Conservation (phyloP, 1,140 invertebrate species). For the Drosophila hydei region DNA sequence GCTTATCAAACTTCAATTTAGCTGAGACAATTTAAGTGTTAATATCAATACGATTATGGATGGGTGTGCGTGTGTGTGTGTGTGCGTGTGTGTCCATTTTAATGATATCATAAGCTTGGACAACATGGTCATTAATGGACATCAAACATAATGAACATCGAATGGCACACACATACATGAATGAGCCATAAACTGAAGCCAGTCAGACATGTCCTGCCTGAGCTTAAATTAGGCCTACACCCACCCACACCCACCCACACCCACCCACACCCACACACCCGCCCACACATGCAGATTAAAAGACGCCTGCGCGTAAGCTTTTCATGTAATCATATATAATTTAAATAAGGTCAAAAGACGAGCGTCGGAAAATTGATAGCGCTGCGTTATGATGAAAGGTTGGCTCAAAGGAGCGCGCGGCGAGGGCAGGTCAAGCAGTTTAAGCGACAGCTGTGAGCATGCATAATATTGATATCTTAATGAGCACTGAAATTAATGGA, state of each 20-base stretch:
- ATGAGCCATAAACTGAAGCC: not conserved
- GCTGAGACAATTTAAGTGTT: conserved; percentile 25
- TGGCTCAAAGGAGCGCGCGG: not conserved
- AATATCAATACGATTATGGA: conserved; percentile 15
- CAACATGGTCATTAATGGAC: conserved; percentile 64
- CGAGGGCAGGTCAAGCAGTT: not conserved
- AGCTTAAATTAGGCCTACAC: conserved; percentile 54
- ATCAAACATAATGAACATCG: conserved; percentile 63
- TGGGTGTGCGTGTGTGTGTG: conserved; percentile 17
- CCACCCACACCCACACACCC: conserved; percentile 17
- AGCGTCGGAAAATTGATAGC: conserved; percentile 49
- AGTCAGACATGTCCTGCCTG: conserved; percentile 49
- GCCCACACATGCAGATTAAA: not conserved
- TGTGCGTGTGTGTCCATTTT: conserved; percentile 52
- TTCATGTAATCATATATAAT: conserved; percentile 59
- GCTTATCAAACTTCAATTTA: conserved; percentile 20
- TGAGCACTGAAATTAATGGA: conserved; percentile 9
- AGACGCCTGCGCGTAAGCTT: conserved; percentile 21
- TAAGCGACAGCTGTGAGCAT: conserved; percentile 48
- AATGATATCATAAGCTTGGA: conserved; percentile 64
- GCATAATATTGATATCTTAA: conserved; percentile 70
- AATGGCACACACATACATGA: conserved; percentile 10
- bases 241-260: conserved; percentile 1
- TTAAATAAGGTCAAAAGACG: conserved; percentile 46
- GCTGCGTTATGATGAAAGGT: not conserved